Conservation (phyloP, 2,113 vertebrate genomes). For the Pungitius pungitius region DNA sequence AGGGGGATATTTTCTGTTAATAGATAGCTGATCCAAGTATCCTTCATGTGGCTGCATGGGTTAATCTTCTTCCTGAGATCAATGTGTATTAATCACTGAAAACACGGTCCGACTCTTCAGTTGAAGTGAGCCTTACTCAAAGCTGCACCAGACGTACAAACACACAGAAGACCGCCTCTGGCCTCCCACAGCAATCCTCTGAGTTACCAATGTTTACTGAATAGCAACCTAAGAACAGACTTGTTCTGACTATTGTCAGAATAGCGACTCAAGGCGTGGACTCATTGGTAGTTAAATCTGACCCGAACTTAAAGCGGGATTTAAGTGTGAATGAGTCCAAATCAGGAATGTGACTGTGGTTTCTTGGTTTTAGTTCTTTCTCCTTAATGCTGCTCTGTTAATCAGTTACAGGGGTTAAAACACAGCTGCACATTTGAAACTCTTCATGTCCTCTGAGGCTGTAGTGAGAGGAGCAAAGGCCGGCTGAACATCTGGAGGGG, state of each 20-base stretch:
- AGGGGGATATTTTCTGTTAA: not conserved
- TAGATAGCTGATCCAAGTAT: not conserved
- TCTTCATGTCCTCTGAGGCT: not conserved
- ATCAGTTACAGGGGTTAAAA: not conserved
- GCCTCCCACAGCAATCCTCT: not conserved
- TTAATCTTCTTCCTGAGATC: not conserved
- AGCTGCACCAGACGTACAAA: too few relatives aligned
- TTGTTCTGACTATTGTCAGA: too few relatives aligned
- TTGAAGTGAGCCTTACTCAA: too few relatives aligned
- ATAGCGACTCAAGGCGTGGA: not conserved
- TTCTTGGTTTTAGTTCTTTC: not conserved
- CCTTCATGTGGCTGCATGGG: not conserved
- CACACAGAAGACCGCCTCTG: not conserved
- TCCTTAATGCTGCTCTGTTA: not conserved
- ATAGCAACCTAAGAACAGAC: not conserved
- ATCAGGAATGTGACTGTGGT: not conserved
- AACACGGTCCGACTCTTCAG: too few relatives aligned
- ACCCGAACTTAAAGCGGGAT: not conserved
- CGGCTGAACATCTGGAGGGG: slow-evolving; percentile 32
- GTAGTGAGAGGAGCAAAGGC: not conserved
- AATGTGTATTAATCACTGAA: too few relatives aligned
- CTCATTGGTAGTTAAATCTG: not conserved
- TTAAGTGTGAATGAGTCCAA: not conserved
- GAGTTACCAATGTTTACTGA: not conserved
- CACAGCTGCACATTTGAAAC: not conserved